Conservation (phyloP, 2,797 vertebrate species). For the Acanthurus lineatus region DNA sequence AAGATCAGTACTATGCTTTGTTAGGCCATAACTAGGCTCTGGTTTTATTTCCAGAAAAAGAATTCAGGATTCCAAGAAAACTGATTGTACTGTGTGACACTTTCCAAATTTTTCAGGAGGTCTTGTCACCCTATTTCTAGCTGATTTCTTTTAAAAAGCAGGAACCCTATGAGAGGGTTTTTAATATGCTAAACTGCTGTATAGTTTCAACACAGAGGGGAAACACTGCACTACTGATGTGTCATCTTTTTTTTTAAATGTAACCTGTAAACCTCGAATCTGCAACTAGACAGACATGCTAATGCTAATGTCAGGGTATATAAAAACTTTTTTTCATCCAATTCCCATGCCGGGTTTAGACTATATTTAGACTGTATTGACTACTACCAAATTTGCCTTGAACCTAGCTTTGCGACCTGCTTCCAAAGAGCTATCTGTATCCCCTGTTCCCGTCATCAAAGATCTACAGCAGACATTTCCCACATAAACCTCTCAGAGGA, state of each 20-base stretch:
- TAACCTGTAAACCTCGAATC: neutral
- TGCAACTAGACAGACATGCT: neutral
- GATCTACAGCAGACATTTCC: slow-evolving; percentile 38
- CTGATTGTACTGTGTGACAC: too few species aligned
- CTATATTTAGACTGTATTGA: neutral
- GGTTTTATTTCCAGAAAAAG: too few species aligned
- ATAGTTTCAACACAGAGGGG: neutral
- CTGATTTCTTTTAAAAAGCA: neutral
- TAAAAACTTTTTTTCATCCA: neutral
- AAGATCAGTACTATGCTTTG: too few species aligned
- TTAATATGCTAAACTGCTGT: neutral
- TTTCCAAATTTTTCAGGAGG: too few species aligned
- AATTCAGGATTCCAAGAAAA: too few species aligned
- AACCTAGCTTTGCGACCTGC: slow-evolving; percentile 14
- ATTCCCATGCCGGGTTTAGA: neutral
- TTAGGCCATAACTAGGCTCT: too few species aligned
- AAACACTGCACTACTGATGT: neutral
- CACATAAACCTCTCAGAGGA: slow-evolving; percentile 33
- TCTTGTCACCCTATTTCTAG: neutral
- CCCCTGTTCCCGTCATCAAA: slow-evolving; percentile 21
- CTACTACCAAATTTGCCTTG: slow-evolving; percentile 1
- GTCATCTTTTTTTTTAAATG: neutral
- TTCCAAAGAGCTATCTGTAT: slow-evolving; percentile 19
- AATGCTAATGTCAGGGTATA: neutral
- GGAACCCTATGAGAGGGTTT: neutral